Conservation (phyloP, 1,140 invertebrate species). For the Megathymus violae region DNA sequence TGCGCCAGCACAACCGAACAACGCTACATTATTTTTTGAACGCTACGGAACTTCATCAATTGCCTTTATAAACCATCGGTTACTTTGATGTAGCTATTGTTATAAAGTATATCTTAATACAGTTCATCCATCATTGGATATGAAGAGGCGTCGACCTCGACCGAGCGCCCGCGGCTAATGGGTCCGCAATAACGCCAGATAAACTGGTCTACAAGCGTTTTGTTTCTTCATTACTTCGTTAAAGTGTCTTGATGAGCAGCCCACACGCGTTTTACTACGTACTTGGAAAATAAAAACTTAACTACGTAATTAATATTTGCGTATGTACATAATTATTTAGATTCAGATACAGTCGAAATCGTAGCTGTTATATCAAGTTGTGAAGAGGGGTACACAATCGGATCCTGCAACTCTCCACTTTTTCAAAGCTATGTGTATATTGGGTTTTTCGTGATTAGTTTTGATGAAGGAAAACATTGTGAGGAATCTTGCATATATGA, state of each 20-base stretch:
- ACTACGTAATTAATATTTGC: background rate
- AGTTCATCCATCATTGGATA: constrained; percentile 51
- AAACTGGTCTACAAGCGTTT: constrained; percentile 58
- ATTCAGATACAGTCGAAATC: background rate
- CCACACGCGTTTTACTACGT: constrained; percentile 5
- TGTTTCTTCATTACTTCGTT: constrained; percentile 44
- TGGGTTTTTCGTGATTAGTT: no score
- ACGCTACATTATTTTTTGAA: no score
- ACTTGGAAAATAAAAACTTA: background rate
- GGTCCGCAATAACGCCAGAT: constrained; percentile 50
- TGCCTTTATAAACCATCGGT: constrained; percentile 41
- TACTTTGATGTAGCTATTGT: constrained; percentile 6
- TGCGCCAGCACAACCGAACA: constrained; percentile 5
- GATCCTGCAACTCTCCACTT: no score
- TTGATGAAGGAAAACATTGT: no score
- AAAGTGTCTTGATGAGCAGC: constrained; percentile 33
- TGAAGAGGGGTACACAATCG: no score
- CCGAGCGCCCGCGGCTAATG: constrained; percentile 43
- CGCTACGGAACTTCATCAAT: constrained; percentile 48
- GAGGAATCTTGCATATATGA: no score
- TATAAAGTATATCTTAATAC: constrained; percentile 17
- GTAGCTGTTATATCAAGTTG: no score
- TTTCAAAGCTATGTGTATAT: no score
- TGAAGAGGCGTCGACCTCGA: constrained; percentile 40
- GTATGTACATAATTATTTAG: background rate